These are phyloP conservation scores for Phorcus lineatus DNA, from an alignment of 2,888 invertebrate genomes.

Conservation along the genomic window DNA sequence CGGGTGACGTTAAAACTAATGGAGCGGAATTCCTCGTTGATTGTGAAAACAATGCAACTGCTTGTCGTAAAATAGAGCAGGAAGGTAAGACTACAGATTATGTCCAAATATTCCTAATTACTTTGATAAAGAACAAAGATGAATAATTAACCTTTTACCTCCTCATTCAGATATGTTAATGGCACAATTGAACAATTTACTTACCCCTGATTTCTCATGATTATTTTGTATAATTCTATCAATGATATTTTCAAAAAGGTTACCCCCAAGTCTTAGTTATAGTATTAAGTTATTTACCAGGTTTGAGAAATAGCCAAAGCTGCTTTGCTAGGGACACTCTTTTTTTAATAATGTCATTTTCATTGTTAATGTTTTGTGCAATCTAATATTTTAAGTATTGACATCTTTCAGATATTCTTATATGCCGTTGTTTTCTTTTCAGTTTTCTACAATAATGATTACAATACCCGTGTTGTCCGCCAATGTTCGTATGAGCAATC, in stretches of 20 bases:
- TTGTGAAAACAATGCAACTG: constrained; percentile 28
- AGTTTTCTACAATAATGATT: constrained; percentile 40
- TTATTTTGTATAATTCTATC: too few relatives aligned
- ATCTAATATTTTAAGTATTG: not conserved
- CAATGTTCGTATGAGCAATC: constrained; percentile 36
- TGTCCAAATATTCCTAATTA: too few relatives aligned
- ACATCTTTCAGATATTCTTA: not conserved
- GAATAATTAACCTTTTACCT: not conserved
- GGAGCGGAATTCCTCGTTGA: not conserved
- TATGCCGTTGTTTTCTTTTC: constrained; percentile 19
- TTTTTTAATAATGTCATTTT: not conserved
- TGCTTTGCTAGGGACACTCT: too few relatives aligned
- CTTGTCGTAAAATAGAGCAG: constrained; percentile 35
- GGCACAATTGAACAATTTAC: too few relatives aligned
- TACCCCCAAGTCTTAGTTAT: too few relatives aligned
- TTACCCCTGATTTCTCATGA: too few relatives aligned
- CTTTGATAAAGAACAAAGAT: too few relatives aligned
- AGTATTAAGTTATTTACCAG: too few relatives aligned
- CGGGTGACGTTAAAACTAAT: not conserved
- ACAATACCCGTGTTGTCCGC: constrained; percentile 38
- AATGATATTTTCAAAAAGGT: too few relatives aligned
- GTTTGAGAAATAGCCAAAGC: too few relatives aligned
- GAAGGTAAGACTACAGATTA: constrained; percentile 15
- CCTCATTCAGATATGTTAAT: not conserved
- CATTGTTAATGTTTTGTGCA: not conserved